Evolutionary conservation across 1,140 invertebrate species (phyloP).

Genomic region (Nebria ingens): DNA sequence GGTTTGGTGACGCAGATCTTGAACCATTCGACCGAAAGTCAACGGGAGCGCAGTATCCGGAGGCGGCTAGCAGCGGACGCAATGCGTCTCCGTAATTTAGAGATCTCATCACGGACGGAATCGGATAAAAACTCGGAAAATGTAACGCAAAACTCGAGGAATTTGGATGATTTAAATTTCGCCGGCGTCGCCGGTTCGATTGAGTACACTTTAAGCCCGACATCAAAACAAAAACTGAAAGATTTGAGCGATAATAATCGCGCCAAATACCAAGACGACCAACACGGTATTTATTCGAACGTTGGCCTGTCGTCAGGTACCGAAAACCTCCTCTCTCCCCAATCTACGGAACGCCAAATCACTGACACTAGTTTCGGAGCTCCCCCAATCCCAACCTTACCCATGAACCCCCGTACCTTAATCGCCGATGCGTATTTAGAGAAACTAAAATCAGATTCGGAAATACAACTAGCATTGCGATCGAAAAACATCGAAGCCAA

Average conservation of each 20-base stretch:
- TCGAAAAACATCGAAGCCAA: constrained; percentile 66
- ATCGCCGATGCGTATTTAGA: constrained; percentile 74
- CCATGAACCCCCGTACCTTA: constrained; percentile 48
- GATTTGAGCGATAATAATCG: neutral
- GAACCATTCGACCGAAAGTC: constrained; percentile 45
- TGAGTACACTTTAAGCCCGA: neutral
- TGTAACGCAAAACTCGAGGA: neutral
- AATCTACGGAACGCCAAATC: constrained; percentile 14
- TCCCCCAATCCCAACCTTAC: constrained; percentile 47
- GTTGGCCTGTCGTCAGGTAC: constrained; percentile 7
- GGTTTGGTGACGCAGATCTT: constrained; percentile 72
- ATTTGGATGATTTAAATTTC: constrained; percentile 3
- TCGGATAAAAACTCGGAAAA: neutral
- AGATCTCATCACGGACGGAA: neutral
- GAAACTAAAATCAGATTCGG: constrained; percentile 61
- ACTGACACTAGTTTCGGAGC: constrained; percentile 16
- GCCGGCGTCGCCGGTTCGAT: neutral
- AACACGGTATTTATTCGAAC: neutral
- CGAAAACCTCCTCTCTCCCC: constrained; percentile 24
- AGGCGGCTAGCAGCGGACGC: constrained; percentile 18
- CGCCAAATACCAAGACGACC: neutral
- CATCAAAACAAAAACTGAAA: neutral
- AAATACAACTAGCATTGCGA: constrained; percentile 58
- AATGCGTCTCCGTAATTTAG: neutral
- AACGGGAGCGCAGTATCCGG: constrained; percentile 28